Percentiles rank a stretch among this genome's conserved stretches.
Conservation (phyloP, 2,888 invertebrate species). For the Aleiodes testaceus region DNA sequence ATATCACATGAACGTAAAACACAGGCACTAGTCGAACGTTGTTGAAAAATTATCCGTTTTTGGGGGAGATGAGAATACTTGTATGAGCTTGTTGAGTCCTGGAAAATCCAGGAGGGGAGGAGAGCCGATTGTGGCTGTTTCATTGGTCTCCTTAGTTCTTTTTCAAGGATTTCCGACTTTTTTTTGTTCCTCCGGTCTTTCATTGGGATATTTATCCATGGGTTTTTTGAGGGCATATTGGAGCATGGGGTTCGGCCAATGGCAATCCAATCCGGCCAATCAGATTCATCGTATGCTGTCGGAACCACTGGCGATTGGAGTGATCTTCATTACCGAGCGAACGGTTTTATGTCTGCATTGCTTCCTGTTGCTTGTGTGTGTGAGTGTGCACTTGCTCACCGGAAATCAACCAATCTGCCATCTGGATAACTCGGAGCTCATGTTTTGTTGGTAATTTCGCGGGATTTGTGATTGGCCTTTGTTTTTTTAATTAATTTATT, state of each 20-base stretch:
- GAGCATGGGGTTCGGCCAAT: no score
- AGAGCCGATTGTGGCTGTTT: no score
- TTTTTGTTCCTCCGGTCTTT: no score
- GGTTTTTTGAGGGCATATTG: no score
- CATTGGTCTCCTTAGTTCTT: no score
- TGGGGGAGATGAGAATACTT: not conserved
- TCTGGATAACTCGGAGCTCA: not conserved
- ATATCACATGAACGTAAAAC: not conserved
- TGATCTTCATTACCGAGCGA: no score
- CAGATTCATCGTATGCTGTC: no score
- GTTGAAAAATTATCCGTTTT: slow-evolving; percentile 16
- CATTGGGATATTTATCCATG: no score
- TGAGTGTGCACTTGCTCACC: not conserved
- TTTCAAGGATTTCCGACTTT: no score
- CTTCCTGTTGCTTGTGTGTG: not conserved
- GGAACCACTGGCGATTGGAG: no score
- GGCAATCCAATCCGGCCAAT: no score
- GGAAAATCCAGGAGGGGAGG: slow-evolving; percentile 10
- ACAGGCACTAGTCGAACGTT: not conserved
- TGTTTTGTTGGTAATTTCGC: not conserved
- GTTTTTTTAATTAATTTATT: not conserved
- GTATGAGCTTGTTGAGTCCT: slow-evolving; percentile 24
- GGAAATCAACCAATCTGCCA: slow-evolving; percentile 21
- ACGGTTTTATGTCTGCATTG: no score
- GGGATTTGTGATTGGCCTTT: slow-evolving; percentile 13